Conservation (phyloP, 2,113 vertebrate genomes). For the Saccopteryx bilineata region DNA sequence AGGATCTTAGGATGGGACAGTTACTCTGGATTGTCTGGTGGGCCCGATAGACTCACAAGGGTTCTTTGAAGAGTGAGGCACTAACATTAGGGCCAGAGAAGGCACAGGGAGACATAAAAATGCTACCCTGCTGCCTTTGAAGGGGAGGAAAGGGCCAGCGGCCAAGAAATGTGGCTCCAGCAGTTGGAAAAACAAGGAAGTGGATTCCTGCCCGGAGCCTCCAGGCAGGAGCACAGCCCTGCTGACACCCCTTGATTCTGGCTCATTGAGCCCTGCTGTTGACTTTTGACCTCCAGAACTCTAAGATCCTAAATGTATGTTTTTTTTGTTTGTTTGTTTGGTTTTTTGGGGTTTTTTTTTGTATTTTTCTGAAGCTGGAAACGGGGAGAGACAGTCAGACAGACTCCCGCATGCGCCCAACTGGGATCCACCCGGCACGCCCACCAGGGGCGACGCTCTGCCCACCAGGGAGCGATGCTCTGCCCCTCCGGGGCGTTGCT, state of each 20-base stretch:
- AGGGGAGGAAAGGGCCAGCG: not conserved
- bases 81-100: not conserved
- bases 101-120: not conserved
- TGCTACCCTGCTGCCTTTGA: not conserved
- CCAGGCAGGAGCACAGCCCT: not conserved
- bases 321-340: too few species aligned
- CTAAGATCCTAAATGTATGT: not conserved
- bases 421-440: too few species aligned
- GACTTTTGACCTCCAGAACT: not conserved
- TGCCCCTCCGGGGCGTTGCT: too few species aligned
- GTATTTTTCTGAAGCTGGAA: too few species aligned
- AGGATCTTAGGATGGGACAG: not conserved
- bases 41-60: not conserved
- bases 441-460: too few species aligned
- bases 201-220: fast-evolving
- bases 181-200: not conserved
- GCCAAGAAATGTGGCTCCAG: not conserved
- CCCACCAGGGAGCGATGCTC: too few species aligned
- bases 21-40: not conserved
- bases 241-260: not conserved
- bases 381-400: too few species aligned
- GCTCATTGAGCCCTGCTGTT: not conserved
- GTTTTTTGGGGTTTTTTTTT: too few species aligned
- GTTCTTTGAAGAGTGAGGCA: not conserved
- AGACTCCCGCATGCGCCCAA: too few species aligned